Base-by-base conservation (phyloP, 1,140 invertebrate species). In the Dinothrombium tinctorium region DNA sequence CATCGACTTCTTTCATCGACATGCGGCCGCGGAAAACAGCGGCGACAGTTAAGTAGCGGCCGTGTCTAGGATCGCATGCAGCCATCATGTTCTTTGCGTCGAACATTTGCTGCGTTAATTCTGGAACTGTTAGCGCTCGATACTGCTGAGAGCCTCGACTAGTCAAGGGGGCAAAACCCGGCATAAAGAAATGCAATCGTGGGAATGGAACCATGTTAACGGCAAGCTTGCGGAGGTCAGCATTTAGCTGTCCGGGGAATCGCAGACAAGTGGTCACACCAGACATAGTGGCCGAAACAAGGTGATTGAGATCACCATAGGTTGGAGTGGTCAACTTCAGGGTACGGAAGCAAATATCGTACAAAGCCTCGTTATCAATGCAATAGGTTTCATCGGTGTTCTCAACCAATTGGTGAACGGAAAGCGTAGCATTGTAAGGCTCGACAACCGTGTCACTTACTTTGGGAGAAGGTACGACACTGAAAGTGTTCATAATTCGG, bases 141-240 rank as follows among this genome's bases (percentile, higher is more conserved):
- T 87, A 87, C 43, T 81, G 76, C 53, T 82, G 77, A 46, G 69
- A 73, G n/a, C 78, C 74, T 47, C 82, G 69, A 26, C 82, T 80
- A 9, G 84, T 89, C 1, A 94, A 26, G 9, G 87, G 69, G 23
- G 72, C 72, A 51, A 74, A 74, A 17, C 76, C 74, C 1, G 76
- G 73, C 50, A 37, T 37, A 22, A 37, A 37, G 35, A 37, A 37
- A 22, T 37, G 35, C 21, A 37, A 22, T 37, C 63, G 41, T 63
- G 87, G 87, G 54, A 69, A 94, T 37, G 86, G 87, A 28, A 94
- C 86, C 86, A 94, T 92, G 60, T 94, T 92, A 14, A 94, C 87
- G 19, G 87, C 87, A 47, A 94, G 52, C 67, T 94, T 94, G 40
- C 87, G 67, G 32, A 94, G 63, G 65, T 94, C 87, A 37, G 87